Base-by-base conservation (phyloP, 1,140 invertebrate genomes). In the Penaeus chinensis region DNA sequence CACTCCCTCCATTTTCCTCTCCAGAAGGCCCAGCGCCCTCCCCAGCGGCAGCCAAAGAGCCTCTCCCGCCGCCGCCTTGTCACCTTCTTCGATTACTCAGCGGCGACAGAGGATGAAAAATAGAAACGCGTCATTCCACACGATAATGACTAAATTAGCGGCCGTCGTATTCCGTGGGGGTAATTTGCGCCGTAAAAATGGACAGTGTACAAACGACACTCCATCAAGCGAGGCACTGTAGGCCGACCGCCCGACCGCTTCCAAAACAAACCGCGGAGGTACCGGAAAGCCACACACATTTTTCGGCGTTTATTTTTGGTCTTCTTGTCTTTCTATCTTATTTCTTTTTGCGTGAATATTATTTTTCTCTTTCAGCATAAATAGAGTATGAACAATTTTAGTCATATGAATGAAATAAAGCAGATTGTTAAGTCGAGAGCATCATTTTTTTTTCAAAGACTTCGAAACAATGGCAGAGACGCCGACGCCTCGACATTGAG, bases 91-190 rank as follows among this genome's bases (percentile, higher is more conserved):
- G 18, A 19, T 37, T 27, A 18, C 27, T 74, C 71, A 1, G 24
- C 71, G 22, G 20, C 18, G 24, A 20, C 18, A 24, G 24, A 24
- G 42, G 42, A 60, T 27, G 18, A 80, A 62, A 66, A 18, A 22
- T n/a, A 82, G 19, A 69, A 37, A 13, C 24, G 42, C 24, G 11
- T n/a, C 13, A 66, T 47, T 24, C 32, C 71, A 24, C 61, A 54
- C 54, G 84, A 62, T 85, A 85, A 85, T 66, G 66, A 85, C 84
- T 85, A 79, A 62, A 85, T 85, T 85, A 85, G 84, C 32, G 81
- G 63, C 22, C 81, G 65, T 47, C 65, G 32, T 37, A 54, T 54
- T 13, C 54, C 54, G 42, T 62, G 62, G 62, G 37, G 37, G 63
- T 66, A 78, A 85, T 63, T 66, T 69, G n/a, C 10, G 62, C 63